Conservation (phyloP, 2,113 vertebrate species). For the Ochotona princeps region DNA sequence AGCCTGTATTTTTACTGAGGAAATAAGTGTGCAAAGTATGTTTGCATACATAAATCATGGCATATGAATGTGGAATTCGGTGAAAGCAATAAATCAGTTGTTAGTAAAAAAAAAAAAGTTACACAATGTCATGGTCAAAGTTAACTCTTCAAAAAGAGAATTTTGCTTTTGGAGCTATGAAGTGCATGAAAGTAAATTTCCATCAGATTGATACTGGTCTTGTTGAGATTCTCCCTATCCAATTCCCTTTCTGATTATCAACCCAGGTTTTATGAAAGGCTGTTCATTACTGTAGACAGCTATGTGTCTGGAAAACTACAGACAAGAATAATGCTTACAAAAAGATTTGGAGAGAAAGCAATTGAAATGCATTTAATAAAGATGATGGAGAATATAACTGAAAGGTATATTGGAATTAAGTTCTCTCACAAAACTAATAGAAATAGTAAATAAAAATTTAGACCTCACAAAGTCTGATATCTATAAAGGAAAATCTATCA, state of each 20-base stretch:
- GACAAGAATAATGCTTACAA: not conserved
- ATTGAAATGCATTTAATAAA: constrained; percentile 43
- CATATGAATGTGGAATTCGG: constrained; percentile 7
- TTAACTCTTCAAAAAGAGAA: constrained; percentile 16
- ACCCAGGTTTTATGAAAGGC: constrained; percentile 42
- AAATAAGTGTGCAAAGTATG: constrained; percentile 23
- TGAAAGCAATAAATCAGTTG: not conserved
- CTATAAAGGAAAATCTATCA: not conserved
- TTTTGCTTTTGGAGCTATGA: constrained; percentile 45
- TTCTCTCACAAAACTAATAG: not conserved
- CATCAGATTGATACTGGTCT: constrained; percentile 41
- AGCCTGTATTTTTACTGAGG: not conserved
- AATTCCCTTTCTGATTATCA: not conserved
- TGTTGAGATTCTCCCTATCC: not conserved
- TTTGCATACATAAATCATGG: constrained; percentile 32
- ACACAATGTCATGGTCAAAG: constrained; percentile 7
- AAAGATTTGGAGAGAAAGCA: not conserved
- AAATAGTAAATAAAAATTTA: constrained; percentile 7
- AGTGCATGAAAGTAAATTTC: constrained; percentile 7
- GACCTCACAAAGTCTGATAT: not conserved
- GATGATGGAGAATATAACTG: not conserved
- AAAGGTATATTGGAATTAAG: constrained; percentile 32
- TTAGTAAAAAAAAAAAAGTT: constrained; percentile 8
- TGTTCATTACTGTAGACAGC: constrained; percentile 11
- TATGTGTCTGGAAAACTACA: not conserved